Evolutionary conservation across 2,797 vertebrate species (phyloP).

Genomic region (Enteromius afrohamiltoni): DNA sequence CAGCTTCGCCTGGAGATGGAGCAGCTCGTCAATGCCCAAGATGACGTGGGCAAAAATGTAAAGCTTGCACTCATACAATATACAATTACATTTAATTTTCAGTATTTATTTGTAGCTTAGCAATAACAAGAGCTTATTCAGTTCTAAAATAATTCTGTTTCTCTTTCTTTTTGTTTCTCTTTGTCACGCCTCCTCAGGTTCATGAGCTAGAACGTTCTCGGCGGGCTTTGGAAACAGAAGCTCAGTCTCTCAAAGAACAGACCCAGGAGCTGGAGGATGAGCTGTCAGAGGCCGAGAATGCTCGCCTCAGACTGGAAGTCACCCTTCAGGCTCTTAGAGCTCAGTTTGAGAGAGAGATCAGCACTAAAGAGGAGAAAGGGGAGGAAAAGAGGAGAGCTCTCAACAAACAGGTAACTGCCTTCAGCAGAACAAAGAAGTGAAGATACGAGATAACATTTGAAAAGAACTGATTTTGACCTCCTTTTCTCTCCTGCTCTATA

Average conservation of each 20-base stretch:
- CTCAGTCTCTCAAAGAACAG: slow-evolving; percentile 82
- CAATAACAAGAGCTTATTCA: not conserved
- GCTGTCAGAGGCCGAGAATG: slow-evolving; percentile 85
- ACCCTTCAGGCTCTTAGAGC: slow-evolving; percentile 90
- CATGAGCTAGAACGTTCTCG: slow-evolving; percentile 88
- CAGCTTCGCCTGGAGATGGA: slow-evolving; percentile 89
- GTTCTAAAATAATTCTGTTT: not conserved
- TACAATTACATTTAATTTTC: not conserved
- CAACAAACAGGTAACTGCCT: slow-evolving; percentile 85
- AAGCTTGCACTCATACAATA: not conserved
- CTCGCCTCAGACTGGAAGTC: slow-evolving; percentile 88
- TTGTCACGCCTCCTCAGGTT: slow-evolving; percentile 73
- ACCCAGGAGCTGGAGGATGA: slow-evolving; percentile 92
- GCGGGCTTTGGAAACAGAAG: slow-evolving; percentile 83
- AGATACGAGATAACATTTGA: not conserved
- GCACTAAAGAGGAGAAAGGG: slow-evolving; percentile 85
- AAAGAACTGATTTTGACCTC: not conserved
- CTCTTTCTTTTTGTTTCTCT: not conserved
- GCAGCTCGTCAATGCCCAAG: slow-evolving; percentile 90
- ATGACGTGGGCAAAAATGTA: slow-evolving; percentile 92
- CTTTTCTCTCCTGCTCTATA: slow-evolving; percentile 3
- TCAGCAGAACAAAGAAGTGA: not conserved
- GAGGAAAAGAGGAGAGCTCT: slow-evolving; percentile 89
- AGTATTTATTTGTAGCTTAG: not conserved
- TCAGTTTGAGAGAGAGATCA: slow-evolving; percentile 90